Conservation (phyloP, 2,888 invertebrate genomes). For the Podabrus alpinus region DNA sequence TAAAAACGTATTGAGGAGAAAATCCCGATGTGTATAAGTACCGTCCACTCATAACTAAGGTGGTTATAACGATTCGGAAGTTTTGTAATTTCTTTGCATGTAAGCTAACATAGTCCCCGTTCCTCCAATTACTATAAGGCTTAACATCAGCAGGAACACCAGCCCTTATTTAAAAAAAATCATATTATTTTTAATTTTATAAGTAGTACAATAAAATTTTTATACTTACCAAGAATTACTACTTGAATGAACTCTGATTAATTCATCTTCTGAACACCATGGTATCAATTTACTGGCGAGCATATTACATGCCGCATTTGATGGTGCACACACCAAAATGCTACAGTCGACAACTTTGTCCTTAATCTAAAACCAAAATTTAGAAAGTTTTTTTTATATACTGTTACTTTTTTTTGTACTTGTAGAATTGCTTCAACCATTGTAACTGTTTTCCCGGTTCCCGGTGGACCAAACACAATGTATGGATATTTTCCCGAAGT, state of each 20-base stretch:
- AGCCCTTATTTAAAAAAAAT: slow-evolving; percentile 35
- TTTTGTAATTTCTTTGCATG: slow-evolving; percentile 56
- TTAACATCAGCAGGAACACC: slow-evolving; percentile 41
- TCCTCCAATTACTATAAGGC: slow-evolving; percentile 45
- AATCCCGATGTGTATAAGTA: slow-evolving; percentile 20
- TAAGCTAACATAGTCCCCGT: slow-evolving; percentile 51
- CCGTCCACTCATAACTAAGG: slow-evolving; percentile 62
- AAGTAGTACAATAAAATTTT: neutral
- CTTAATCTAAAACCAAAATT: slow-evolving; percentile 33
- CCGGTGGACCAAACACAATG: slow-evolving; percentile 86
- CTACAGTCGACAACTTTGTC: slow-evolving; percentile 49
- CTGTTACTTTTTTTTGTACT: slow-evolving; percentile 52
- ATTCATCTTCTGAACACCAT: slow-evolving; percentile 38
- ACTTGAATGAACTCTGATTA: slow-evolving; percentile 58
- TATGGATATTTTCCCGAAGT: slow-evolving; percentile 72
- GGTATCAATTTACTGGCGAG: slow-evolving; percentile 56
- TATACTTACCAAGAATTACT: slow-evolving; percentile 50
- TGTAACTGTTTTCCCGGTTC: slow-evolving; percentile 77
- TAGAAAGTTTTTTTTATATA: too few relatives aligned
- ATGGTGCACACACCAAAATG: slow-evolving; percentile 69
- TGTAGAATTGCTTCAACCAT: slow-evolving; percentile 74
- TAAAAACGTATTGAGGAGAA: slow-evolving; percentile 58
- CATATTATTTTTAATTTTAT: slow-evolving; percentile 3
- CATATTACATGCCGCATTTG: slow-evolving; percentile 75
- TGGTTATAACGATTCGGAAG: slow-evolving; percentile 67